Evolutionary conservation across 2,797 vertebrate genomes (phyloP).

Genomic region (Cynopterus sphinx): DNA sequence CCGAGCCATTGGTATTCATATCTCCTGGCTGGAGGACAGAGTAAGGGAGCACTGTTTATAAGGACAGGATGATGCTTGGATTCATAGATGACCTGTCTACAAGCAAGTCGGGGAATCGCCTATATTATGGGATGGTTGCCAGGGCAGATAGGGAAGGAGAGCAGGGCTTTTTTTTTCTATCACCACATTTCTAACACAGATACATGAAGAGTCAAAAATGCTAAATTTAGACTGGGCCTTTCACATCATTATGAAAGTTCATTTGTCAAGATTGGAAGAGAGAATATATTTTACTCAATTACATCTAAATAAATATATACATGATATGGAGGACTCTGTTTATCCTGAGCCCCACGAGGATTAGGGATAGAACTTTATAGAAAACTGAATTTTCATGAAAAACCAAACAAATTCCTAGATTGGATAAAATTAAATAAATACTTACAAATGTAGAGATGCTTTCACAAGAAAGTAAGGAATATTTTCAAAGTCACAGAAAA

Average conservation of each 20-base stretch:
- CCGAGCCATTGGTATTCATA: not conserved
- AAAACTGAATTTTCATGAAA: constrained; percentile 36
- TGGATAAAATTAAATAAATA: not conserved
- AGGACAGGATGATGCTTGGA: not conserved
- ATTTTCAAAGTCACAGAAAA: not conserved
- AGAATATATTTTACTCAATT: not conserved
- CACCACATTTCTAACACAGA: not conserved
- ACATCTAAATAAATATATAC: not conserved
- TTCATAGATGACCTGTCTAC: not conserved
- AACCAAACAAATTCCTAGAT: not conserved
- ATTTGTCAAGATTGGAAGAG: not conserved
- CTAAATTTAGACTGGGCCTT: not conserved
- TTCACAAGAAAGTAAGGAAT: not conserved
- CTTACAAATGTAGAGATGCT: not conserved
- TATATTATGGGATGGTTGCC: not conserved
- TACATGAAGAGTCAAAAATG: not conserved
- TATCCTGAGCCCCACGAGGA: not conserved
- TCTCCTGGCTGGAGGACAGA: not conserved
- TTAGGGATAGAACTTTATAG: not conserved
- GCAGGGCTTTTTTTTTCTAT: not conserved
- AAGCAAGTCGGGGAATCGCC: not conserved
- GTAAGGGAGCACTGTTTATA: not conserved
- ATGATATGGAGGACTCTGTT: not conserved
- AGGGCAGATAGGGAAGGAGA: not conserved
- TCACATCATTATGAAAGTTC: not conserved